Base-by-base conservation (phyloP, 2,888 invertebrate species). In the Piscicola geometra region DNA sequence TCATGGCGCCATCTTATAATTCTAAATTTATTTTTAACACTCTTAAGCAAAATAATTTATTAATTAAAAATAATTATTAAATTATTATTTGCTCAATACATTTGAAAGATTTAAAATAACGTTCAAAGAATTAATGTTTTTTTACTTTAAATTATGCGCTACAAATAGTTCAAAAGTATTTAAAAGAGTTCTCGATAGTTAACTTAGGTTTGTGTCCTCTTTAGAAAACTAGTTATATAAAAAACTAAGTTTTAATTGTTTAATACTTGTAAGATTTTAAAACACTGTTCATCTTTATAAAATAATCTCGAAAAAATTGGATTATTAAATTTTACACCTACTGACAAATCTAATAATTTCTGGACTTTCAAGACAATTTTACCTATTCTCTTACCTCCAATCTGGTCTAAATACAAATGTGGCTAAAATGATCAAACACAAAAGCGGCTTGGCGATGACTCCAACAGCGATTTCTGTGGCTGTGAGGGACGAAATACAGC, bases 401-500 rank as follows among this genome's bases (percentile, higher is more conserved):
- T n/a, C n/a, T n/a, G n/a, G n/a, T n/a, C n/a, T n/a, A n/a, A n/a
- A n/a, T n/a, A 41, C 41, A 9, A 5, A 41, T 41, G 41, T 9
- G 41, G 15, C 5, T 15, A 41, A 41, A 41, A 41, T 41, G 41
- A 41, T 41, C 9, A 41, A 41, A 41, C 41, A 41, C 41, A 41
- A 41, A 15, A 41, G 15, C 41, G 41, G 41, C 5, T 41, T 41
- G 41, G 41, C 41, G 28, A 73, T 73, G 73, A 35, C 73, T n/a
- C 73, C 60, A 32, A 73, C 73, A 28, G 73, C 73, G 25, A 73
- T 73, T 64, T 73, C 73, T 9, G 73, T 33, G 28, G 60, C 73
- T 32, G 75, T 78, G 5, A 75, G 77, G 47, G 67, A 78, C n/a
- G 78, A 78, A 71, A 78, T 78, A 25, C 77, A 75, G 76, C 70